phyloP scores from a whole-genome alignment of 2,113 vertebrate species.

The Platysteira castanea region DNA sequence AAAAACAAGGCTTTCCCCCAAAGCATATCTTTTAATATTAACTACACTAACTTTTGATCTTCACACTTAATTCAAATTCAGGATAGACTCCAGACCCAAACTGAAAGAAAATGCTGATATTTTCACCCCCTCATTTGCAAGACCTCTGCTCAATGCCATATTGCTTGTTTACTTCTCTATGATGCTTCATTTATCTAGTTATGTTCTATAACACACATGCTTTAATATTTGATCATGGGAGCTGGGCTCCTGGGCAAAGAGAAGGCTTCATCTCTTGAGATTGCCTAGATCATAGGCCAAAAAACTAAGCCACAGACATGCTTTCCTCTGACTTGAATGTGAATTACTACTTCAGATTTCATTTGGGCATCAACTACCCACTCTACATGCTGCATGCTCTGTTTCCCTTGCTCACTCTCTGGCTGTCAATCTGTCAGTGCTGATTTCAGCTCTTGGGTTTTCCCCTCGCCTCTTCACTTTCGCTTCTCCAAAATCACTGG shows the following conservation, averaged over 20 bases:
- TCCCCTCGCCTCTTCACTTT: background rate
- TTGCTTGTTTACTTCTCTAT: slow-evolving; percentile 38
- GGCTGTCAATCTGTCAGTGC: background rate
- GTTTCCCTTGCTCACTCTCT: background rate
- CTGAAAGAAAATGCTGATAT: background rate
- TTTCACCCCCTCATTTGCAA: background rate
- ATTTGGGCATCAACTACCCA: background rate
- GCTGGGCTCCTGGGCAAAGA: background rate
- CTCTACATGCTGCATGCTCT: background rate
- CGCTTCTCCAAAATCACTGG: background rate
- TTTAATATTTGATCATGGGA: slow-evolving; percentile 24
- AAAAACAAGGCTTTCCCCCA: slow-evolving; percentile 7
- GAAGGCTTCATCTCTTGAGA: background rate
- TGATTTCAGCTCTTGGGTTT: background rate
- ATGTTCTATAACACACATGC: background rate
- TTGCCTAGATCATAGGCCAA: background rate
- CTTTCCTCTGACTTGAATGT: background rate
- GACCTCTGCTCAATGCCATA: background rate
- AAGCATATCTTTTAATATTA: slow-evolving; percentile 53
- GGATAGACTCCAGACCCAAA: background rate
- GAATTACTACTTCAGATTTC: background rate
- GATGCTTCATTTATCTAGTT: slow-evolving; percentile 34
- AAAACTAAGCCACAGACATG: background rate
- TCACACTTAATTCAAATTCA: slow-evolving; percentile 39
- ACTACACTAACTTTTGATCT: slow-evolving; percentile 34